Percentiles rank a stretch among this genome's conserved stretches.
Conservation (phyloP, 2,797 vertebrate genomes). For the Myotis findleyi region DNA sequence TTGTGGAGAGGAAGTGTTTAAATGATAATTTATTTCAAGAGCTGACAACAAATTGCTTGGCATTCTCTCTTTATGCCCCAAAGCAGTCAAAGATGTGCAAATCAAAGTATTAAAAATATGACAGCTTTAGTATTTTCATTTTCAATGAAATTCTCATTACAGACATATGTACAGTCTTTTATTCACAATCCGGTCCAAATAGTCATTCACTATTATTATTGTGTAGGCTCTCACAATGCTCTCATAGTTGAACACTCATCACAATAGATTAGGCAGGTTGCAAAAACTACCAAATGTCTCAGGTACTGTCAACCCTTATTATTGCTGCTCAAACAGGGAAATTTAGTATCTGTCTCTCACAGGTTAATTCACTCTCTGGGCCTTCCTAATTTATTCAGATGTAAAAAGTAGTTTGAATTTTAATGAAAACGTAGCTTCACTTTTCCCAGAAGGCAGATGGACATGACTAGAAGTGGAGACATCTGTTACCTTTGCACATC, state of each 20-base stretch:
- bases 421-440: slow-evolving; percentile 56
- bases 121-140: slow-evolving; percentile 77
- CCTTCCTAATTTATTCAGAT: slow-evolving; percentile 76
- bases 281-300: slow-evolving; percentile 77
- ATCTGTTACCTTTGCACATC: slow-evolving; percentile 51
- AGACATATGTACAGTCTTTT: slow-evolving; percentile 73
- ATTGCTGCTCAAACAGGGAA: slow-evolving; percentile 68
- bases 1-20: slow-evolving; percentile 81
- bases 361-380: slow-evolving; percentile 46
- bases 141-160: slow-evolving; percentile 80
- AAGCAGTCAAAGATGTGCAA: slow-evolving; percentile 85
- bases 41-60: slow-evolving; percentile 84
- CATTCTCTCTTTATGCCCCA: slow-evolving; percentile 80
- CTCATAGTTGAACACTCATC: slow-evolving; percentile 75
- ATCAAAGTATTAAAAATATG: slow-evolving; percentile 82
- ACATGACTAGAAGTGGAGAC: slow-evolving; percentile 57
- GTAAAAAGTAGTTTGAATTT: slow-evolving; percentile 73
- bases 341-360: slow-evolving; percentile 73
- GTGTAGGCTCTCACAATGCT: slow-evolving; percentile 46
- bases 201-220: slow-evolving; percentile 73
- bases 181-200: slow-evolving; percentile 66
- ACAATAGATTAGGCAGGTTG: slow-evolving; percentile 75
- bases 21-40: slow-evolving; percentile 82
- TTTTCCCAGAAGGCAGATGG: slow-evolving; percentile 71
- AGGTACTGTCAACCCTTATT: slow-evolving; percentile 71